Conservation (phyloP, 2,113 vertebrate species). For the Myanophis thanlyinensis region DNA sequence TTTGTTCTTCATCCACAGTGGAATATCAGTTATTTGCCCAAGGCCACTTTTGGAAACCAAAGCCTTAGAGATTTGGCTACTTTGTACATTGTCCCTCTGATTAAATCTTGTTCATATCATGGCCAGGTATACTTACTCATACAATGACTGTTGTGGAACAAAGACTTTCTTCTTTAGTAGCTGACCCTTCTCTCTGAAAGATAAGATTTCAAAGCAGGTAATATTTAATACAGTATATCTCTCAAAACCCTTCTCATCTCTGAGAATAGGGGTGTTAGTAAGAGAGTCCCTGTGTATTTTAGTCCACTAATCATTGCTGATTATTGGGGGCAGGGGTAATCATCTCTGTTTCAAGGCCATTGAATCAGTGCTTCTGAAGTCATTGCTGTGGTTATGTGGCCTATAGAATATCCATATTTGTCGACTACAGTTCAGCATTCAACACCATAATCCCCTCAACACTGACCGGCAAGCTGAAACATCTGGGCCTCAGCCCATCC, state of each 20-base stretch:
- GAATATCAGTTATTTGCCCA: background rate
- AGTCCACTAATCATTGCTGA: too few species aligned
- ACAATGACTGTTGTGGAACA: constrained; percentile 71
- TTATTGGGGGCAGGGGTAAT: too few species aligned
- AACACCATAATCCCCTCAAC: too few species aligned
- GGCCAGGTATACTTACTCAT: constrained; percentile 77
- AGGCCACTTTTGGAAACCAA: background rate
- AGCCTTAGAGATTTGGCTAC: background rate
- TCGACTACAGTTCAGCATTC: too few species aligned
- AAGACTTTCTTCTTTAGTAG: constrained; percentile 77
- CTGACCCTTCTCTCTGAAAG: constrained; percentile 31
- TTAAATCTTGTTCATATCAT: background rate
- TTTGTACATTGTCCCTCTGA: background rate
- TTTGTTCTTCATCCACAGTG: too few species aligned
- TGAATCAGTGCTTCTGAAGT: too few species aligned
- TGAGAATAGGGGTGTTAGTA: background rate
- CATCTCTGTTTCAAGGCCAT: too few species aligned
- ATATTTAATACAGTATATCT: background rate
- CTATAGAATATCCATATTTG: too few species aligned
- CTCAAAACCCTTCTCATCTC: background rate
- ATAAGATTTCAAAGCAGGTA: background rate
- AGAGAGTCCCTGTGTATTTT: background rate
- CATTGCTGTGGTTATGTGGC: too few species aligned
- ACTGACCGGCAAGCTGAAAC: too few species aligned
- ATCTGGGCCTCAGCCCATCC: too few species aligned